These are phyloP conservation scores for Drosophila littoralis DNA, from an alignment of 1,140 invertebrate species.

Conservation along the genomic window DNA sequence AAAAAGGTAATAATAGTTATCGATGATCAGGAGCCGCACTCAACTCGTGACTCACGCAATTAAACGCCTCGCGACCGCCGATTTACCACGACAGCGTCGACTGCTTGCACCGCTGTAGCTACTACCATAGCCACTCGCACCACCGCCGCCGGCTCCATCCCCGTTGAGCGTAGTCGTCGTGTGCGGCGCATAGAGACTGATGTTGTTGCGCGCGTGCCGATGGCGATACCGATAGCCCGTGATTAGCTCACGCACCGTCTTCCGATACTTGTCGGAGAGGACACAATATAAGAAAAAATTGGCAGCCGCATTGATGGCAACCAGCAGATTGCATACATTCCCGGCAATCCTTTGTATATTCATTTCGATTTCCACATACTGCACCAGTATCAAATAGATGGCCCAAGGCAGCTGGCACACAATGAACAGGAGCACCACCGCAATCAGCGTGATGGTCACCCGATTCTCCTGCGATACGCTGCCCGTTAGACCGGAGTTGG, in stretches of 20 bases:
- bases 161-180: slow-evolving; percentile 65
- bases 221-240: slow-evolving; percentile 82
- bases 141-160: slow-evolving; percentile 9
- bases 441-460: slow-evolving; percentile 91
- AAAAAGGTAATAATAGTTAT: slow-evolving; percentile 12
- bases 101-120: slow-evolving; percentile 36
- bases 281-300: slow-evolving; percentile 93
- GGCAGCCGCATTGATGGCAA: slow-evolving; percentile 89
- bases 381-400: slow-evolving; percentile 66
- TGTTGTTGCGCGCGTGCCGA: slow-evolving; percentile 68
- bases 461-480: slow-evolving; percentile 87
- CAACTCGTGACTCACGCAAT: slow-evolving; percentile 50
- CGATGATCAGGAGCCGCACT: not conserved
- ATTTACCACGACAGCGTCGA: slow-evolving; percentile 48
- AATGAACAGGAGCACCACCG: slow-evolving; percentile 90
- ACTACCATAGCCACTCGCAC: slow-evolving; percentile 7
- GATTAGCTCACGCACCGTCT: slow-evolving; percentile 89
- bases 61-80: slow-evolving; percentile 42
- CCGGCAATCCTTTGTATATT: slow-evolving; percentile 85
- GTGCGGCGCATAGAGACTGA: slow-evolving; percentile 70
- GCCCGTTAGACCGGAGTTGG: slow-evolving; percentile 54
- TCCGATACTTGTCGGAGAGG: slow-evolving; percentile 90
- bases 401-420: slow-evolving; percentile 90
- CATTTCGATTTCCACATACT: slow-evolving; percentile 55
- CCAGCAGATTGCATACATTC: slow-evolving; percentile 90